phyloP scores from a whole-genome alignment of 2,888 invertebrate species.

The Andrena minutula region DNA sequence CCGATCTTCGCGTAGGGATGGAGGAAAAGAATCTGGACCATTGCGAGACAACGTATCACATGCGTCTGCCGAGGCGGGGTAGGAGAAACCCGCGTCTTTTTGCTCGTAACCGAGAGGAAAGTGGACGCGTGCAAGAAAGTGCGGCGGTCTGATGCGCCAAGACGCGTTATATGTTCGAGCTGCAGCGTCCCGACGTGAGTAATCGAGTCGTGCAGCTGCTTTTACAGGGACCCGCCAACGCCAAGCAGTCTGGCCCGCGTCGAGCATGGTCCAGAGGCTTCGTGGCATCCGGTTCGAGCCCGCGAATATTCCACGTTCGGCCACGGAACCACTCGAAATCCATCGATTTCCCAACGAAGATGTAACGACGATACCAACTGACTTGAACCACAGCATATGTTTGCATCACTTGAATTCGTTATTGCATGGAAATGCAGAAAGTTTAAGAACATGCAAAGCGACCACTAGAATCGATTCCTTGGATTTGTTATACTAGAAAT shows the following conservation, averaged over 20 bases:
- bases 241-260: constrained; percentile 78
- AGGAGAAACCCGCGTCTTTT: constrained; percentile 29
- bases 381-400: no score
- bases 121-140: constrained; percentile 54
- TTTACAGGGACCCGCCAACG: constrained; percentile 76
- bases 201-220: constrained; percentile 76
- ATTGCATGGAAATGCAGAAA: no score
- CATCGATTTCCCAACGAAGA: constrained; percentile 26
- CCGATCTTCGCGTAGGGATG: not conserved
- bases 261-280: constrained; percentile 47
- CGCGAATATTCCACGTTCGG: constrained; percentile 13
- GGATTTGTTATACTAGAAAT: no score
- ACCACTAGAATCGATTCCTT: no score
- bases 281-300: constrained; percentile 47
- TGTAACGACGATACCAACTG: not conserved
- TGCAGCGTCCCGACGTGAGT: constrained; percentile 60
- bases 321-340: not conserved
- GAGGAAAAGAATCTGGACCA: constrained; percentile 14
- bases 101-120: constrained; percentile 41
- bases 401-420: no score
- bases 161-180: constrained; percentile 41
- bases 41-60: constrained; percentile 5
- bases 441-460: no score
- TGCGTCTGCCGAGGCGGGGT: constrained; percentile 6
- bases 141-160: constrained; percentile 31